Evolutionary conservation across 1,140 invertebrate genomes (phyloP), one percentile per base, ranked within the genome.

Genomic region (Ceratosolen fusciceps): DNA sequence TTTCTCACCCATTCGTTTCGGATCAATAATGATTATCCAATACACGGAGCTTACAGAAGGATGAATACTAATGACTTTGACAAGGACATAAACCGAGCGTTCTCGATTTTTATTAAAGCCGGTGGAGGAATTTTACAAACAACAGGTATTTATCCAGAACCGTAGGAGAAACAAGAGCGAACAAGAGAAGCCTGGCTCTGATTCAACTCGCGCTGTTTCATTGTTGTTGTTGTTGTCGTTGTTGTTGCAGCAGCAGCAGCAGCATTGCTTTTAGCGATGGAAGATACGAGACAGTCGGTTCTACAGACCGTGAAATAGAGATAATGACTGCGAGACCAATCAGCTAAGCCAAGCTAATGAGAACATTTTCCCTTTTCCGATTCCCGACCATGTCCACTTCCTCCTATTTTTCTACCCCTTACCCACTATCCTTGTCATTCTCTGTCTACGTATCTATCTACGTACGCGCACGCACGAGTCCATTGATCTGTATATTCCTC

Each of bases 291-390:
- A 71, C 52, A 77, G 52, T 72, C n/a, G 26, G 39, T 83, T 83
- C 83, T 78, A 82, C 73, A 83, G 80, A 86, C 82, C 88, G 85
- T 88, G 87, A 89, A 89, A 90, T 89, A 82, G 84, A 88, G 88
- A 89, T 89, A 90, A 90, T 89, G 87, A 89, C 85, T 86, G 83
- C 77, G 83, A 80, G 84, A 84, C 86, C 88, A 89, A 90, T 89
- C 87, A 88, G 85, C 84, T 86, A 87, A 88, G 71, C 84, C 85
- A 83, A 83, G 34, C n/a, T 79, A 79, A 74, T 79, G 77, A 79
- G 70, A 56, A 37, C 29, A 21, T 29, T 24, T 58, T 21, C 37
- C 10, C 29, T 72, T 56, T 72, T 56, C 26, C 2, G 10, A 72
- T 72, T 54, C 26, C 16, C n/a, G 29, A 21, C 19, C 26, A 39